Evolutionary conservation across 2,113 vertebrate species (phyloP).

Genomic region (Promerops cafer): DNA sequence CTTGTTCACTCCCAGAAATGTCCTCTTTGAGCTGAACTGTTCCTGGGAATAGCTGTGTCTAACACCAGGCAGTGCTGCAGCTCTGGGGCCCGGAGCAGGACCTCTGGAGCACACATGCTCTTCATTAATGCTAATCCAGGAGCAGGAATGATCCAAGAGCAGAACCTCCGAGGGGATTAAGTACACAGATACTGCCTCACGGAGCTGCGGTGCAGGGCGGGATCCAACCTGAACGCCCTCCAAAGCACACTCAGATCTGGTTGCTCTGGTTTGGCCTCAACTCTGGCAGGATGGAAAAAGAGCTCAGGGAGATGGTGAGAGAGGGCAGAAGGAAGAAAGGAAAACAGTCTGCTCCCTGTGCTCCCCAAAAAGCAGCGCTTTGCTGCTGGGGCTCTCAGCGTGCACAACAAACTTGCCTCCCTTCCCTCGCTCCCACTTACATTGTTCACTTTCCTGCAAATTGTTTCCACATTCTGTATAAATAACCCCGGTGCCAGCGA

Average conservation of each 20-base stretch:
- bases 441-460: constrained; percentile 44
- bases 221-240: neutral
- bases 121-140: constrained; percentile 31
- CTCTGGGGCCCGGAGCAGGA: neutral
- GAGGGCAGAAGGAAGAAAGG: neutral
- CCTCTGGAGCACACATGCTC: constrained; percentile 32
- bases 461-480: constrained; percentile 56
- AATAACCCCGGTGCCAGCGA: constrained; percentile 34
- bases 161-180: neutral
- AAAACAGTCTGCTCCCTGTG: neutral
- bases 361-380: neutral
- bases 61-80: neutral
- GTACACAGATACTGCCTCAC: neutral
- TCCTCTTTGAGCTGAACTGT: neutral
- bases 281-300: neutral
- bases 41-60: neutral
- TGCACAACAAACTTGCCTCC: neutral
- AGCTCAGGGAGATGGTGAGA: neutral
- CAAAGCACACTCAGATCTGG: neutral
- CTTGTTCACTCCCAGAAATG: neutral
- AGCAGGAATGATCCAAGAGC: neutral
- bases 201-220: neutral
- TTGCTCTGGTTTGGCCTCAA: neutral
- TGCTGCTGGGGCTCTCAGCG: neutral
- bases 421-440: neutral